Evolutionary conservation across 1,140 invertebrate genomes (phyloP).

Genomic region (Danaus plexippus): DNA sequence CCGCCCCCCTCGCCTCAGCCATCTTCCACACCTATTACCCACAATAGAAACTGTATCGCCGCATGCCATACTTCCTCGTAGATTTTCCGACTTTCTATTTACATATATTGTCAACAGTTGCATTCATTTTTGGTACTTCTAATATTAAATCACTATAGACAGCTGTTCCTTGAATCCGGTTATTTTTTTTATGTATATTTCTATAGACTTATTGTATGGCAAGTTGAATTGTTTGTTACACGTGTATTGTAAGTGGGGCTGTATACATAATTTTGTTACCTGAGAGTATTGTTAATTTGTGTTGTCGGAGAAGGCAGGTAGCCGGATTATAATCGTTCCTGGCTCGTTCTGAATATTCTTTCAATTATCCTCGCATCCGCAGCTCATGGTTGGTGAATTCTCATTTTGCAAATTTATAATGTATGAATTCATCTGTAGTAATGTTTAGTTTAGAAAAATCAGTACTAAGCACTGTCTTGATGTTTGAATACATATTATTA

Average conservation of each 20-base stretch:
- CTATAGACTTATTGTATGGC: constrained; percentile 13
- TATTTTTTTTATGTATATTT: constrained; percentile 24
- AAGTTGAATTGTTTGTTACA: constrained; percentile 1
- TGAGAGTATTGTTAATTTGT: constrained; percentile 36
- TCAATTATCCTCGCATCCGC: constrained; percentile 1
- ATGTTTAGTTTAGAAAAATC: too few species aligned
- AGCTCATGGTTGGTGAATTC: neutral
- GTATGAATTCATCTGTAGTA: too few species aligned
- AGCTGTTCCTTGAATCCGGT: constrained; percentile 33
- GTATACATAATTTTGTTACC: constrained; percentile 47
- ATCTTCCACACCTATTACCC: constrained; percentile 19
- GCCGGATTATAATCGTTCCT: constrained; percentile 40
- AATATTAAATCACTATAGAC: constrained; percentile 18
- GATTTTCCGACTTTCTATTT: constrained; percentile 31
- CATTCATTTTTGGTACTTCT: constrained; percentile 7
- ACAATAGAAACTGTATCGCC: constrained; percentile 31
- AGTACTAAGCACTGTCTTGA: too few species aligned
- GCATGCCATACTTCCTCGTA: constrained; percentile 33
- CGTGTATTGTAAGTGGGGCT: constrained; percentile 8
- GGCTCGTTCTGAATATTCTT: constrained; percentile 12
- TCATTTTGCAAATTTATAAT: too few species aligned
- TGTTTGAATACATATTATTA: too few species aligned
- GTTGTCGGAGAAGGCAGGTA: constrained; percentile 43
- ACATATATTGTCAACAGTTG: constrained; percentile 14
- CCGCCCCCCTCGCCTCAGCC: constrained; percentile 18